Evolutionary conservation across 2,797 vertebrate genomes (phyloP).

Genomic region (Craterocephalus amniculus): DNA sequence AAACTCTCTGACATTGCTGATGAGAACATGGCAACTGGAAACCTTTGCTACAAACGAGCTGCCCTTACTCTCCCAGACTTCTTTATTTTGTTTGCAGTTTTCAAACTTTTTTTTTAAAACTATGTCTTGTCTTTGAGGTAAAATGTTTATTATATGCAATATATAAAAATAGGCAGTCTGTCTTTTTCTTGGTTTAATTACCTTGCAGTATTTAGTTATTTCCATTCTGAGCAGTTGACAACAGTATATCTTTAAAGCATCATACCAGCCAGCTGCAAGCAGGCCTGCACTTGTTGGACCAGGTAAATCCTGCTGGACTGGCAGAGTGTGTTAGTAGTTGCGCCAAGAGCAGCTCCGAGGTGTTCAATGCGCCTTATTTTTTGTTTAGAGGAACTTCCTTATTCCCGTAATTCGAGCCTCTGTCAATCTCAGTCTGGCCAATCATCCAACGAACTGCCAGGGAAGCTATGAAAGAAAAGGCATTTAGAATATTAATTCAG

Average conservation of each 20-base stretch:
- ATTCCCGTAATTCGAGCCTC: slow-evolving; percentile 91
- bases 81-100: no score
- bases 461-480: slow-evolving; percentile 83
- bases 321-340: slow-evolving; percentile 38
- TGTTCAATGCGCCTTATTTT: slow-evolving; percentile 70
- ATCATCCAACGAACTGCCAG: slow-evolving; percentile 95
- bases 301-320: background rate
- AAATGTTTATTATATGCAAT: slow-evolving; percentile 66
- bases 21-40: slow-evolving; percentile 36
- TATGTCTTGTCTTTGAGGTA: slow-evolving; percentile 35
- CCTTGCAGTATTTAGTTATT: slow-evolving; percentile 17
- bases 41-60: slow-evolving; percentile 21
- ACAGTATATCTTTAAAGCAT: background rate
- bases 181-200: slow-evolving; percentile 1
- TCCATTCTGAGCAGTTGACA: slow-evolving; percentile 13
- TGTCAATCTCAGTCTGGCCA: slow-evolving; percentile 93
- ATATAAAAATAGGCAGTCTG: slow-evolving; percentile 25
- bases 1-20: slow-evolving; percentile 49
- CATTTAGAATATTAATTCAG: slow-evolving; percentile 12
- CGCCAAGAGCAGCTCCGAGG: slow-evolving; percentile 27
- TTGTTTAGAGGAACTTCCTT: slow-evolving; percentile 80
- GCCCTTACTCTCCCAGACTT: slow-evolving; percentile 73
- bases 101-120: slow-evolving; percentile 69
- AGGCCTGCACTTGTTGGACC: slow-evolving; percentile 31
- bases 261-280: slow-evolving; percentile 23